Base-by-base conservation (phyloP, 2,888 invertebrate species). In the Halictus ligatus region DNA sequence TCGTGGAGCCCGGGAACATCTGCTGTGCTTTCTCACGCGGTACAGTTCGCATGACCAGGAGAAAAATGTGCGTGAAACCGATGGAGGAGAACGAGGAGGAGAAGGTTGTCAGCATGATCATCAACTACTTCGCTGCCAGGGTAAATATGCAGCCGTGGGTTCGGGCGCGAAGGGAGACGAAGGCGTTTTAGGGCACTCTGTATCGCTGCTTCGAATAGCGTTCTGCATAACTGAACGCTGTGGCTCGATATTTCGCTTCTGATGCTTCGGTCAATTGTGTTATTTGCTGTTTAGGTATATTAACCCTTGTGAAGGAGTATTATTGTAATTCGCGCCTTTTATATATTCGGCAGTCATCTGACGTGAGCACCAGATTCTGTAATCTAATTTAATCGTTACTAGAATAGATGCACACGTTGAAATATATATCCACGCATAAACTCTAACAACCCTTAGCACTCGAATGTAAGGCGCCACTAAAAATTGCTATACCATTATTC, bases 111-210 rank as follows among this genome's bases (percentile, higher is more conserved):
- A 93, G 88, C 85, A 92, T 92, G 83, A 94, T 94, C 90, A 90
- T 94, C 90, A 94, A 94, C 87, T 94, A 94, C 88, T 94, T 94
- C 88, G 88, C 92, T 71, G 87, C 89, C 73, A 93, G 94, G 94
- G 94, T 94, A 94, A 94, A 92, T 92, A 87, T 84, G 64, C 13
- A 12, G 46, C 1, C 29, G 29, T 29, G 29, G 29, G 58, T 58
- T 58, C n/a, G 58, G 21, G 58, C 10, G 67, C 4, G 18, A 18
- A 40, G 67, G 21, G 35, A 40, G 35, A 21, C 35, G 67, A 69
- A 40, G 21, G 21, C 10, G 67, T 69, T 69, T 69, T 21, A 18
- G 21, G 10, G 40, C 10, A 35, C 35, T 69, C 67, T 40, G 0
- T 21, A 21, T 21, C 21, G 12, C 8, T 69, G 67, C 35, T 40